Conservation (phyloP, 2,113 vertebrate genomes). For the Syrrhaptes paradoxus region DNA sequence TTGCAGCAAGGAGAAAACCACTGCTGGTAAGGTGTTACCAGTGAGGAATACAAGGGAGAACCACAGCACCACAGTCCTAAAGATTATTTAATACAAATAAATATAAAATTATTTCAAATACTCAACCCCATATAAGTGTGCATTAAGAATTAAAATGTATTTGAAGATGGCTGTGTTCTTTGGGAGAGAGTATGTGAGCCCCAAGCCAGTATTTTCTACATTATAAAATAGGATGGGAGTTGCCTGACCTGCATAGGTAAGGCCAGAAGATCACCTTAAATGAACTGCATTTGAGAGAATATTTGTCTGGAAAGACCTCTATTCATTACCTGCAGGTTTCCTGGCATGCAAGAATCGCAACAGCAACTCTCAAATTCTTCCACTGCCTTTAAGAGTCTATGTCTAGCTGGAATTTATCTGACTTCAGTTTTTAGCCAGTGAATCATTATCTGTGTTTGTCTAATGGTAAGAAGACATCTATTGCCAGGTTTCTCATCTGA, state of each 20-base stretch:
- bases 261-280: not conserved
- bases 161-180: not conserved
- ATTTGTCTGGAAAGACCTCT: not conserved
- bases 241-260: not conserved
- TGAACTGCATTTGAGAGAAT: not conserved
- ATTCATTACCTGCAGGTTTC: not conserved
- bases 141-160: not conserved
- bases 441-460: not conserved
- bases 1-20: not conserved
- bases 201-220: not conserved
- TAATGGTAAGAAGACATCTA: not conserved
- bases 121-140: not conserved
- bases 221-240: not conserved
- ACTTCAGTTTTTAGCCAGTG: not conserved
- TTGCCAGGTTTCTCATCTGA: not conserved
- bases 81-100: not conserved
- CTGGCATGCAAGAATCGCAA: not conserved
- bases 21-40: rapidly evolving
- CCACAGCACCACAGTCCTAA: not conserved
- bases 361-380: not conserved
- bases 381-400: not conserved
- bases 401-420: not conserved
- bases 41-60: rapidly evolving
- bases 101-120: not conserved
- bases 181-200: not conserved